phyloP scores from a whole-genome alignment of 2,797 vertebrate species.

The Ptychobarbus kaznakovi region DNA sequence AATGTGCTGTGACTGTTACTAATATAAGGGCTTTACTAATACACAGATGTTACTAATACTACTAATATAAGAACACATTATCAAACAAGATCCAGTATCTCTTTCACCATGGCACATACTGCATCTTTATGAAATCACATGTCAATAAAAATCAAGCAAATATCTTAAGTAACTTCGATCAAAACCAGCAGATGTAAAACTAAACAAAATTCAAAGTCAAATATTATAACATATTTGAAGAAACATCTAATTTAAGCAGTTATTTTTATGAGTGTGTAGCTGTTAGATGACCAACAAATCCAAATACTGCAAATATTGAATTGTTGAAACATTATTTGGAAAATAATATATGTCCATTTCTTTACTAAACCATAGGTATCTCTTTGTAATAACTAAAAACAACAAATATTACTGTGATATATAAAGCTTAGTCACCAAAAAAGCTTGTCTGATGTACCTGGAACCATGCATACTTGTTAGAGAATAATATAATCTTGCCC shows the following conservation, averaged over 20 bases:
- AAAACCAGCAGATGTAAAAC: background rate
- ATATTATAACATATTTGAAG: background rate
- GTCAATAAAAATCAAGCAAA: background rate
- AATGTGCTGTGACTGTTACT: background rate
- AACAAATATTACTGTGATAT: background rate
- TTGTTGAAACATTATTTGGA: background rate
- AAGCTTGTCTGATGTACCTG: background rate
- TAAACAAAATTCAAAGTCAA: background rate
- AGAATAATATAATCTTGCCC: too few species aligned
- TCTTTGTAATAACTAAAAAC: background rate
- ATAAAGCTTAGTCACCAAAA: background rate
- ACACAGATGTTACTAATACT: background rate
- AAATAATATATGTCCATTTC: background rate
- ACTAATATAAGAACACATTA: background rate
- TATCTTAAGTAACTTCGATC: background rate
- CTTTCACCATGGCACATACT: background rate
- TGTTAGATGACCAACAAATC: background rate
- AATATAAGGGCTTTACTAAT: background rate
- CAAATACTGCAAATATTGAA: background rate
- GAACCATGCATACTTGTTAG: too few species aligned
- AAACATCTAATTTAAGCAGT: background rate
- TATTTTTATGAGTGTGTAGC: background rate
- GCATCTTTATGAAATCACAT: background rate
- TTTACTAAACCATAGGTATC: background rate
- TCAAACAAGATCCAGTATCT: background rate